Evolutionary conservation across 2,113 vertebrate genomes (phyloP).

Genomic region (Istiophorus platypterus): DNA sequence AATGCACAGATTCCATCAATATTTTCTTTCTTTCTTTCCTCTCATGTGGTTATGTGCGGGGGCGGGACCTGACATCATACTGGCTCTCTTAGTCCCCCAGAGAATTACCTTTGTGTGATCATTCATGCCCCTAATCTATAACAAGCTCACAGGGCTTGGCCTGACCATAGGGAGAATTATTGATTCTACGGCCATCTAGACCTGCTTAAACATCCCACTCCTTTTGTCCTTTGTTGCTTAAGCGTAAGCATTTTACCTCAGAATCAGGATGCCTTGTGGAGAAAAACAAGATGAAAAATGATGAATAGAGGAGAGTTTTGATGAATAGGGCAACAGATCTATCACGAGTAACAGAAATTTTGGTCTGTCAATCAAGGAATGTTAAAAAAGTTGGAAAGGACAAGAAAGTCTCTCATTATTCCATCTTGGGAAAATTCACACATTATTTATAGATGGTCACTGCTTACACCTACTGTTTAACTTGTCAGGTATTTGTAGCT

Average conservation of each 20-base stretch:
- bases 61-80: slow-evolving; percentile 48
- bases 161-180: slow-evolving; percentile 82
- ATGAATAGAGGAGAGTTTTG: slow-evolving; percentile 63
- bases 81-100: neutral
- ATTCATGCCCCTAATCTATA: slow-evolving; percentile 79
- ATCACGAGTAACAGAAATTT: slow-evolving; percentile 57
- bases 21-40: neutral
- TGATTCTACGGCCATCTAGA: slow-evolving; percentile 56
- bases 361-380: slow-evolving; percentile 53
- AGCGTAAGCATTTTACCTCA: slow-evolving; percentile 17
- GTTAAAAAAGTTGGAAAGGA: neutral
- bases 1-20: neutral
- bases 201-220: neutral
- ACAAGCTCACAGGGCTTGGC: slow-evolving; percentile 70
- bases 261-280: neutral
- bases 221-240: neutral
- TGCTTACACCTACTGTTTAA: too few relatives aligned
- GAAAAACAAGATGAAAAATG: slow-evolving; percentile 52
- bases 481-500: too few relatives aligned
- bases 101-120: slow-evolving; percentile 71
- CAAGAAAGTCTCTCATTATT: too few relatives aligned
- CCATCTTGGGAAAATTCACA: too few relatives aligned
- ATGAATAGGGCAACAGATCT: slow-evolving; percentile 61
- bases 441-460: too few relatives aligned
- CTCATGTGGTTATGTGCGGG: slow-evolving; percentile 79